Conservation (phyloP, 2,113 vertebrate genomes). For the Bos javanicus region DNA sequence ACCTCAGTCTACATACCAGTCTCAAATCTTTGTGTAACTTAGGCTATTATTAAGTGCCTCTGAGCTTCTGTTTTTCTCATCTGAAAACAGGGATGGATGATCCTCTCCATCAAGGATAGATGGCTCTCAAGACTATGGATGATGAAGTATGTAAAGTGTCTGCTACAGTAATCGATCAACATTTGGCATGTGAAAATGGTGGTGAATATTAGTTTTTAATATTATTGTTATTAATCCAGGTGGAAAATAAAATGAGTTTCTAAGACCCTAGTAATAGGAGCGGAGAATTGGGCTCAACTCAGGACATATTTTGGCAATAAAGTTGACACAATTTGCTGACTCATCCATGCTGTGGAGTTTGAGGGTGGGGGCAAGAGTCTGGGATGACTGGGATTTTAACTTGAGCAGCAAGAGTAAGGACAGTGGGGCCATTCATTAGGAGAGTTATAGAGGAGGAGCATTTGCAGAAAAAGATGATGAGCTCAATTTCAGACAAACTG, state of each 20-base stretch:
- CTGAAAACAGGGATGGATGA: neutral
- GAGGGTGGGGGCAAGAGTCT: neutral
- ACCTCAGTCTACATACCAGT: neutral
- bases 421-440: neutral
- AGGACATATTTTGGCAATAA: constrained; percentile 28
- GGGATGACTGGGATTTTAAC: neutral
- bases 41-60: neutral
- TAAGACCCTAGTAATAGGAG: neutral
- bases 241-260: constrained; percentile 3
- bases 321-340: neutral
- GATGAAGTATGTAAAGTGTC: neutral
- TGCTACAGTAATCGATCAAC: neutral
- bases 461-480: neutral
- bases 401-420: neutral
- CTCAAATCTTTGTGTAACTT: neutral
- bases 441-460: neutral
- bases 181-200: neutral
- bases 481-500: neutral
- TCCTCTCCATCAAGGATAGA: neutral
- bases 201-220: neutral
- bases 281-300: constrained; percentile 17
- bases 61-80: neutral
- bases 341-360: neutral
- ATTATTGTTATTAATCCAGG: neutral
- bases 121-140: neutral